Percentiles rank a stretch among this genome's conserved stretches.
Evolutionary conservation across 2,113 vertebrate genomes (phyloP).

Genomic region (Nothoprocta pentlandii): DNA sequence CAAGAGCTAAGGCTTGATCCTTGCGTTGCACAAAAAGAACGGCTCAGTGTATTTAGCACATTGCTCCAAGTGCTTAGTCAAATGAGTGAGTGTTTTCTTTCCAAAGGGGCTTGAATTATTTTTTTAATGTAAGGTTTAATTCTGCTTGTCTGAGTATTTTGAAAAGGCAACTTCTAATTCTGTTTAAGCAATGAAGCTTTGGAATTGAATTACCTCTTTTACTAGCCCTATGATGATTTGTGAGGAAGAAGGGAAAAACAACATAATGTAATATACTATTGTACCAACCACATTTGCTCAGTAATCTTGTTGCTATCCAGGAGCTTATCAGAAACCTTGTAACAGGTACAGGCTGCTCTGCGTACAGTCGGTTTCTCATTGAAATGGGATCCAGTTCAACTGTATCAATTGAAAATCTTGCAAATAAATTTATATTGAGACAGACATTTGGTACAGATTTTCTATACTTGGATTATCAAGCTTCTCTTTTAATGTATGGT

Average conservation of each 20-base stretch:
- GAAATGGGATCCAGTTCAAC: not conserved
- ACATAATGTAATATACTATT: not conserved
- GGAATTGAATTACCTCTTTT: not conserved
- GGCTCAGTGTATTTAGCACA: slow-evolving; percentile 3
- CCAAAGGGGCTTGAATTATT: not conserved
- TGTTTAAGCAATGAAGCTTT: not conserved
- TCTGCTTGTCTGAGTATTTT: not conserved
- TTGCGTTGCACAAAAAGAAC: slow-evolving; percentile 25
- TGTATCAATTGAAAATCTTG: not conserved
- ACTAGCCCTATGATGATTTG: not conserved
- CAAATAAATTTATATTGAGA: not conserved
- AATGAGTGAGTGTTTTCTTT: not conserved
- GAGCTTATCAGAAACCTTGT: slow-evolving; percentile 13
- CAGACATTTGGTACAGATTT: not conserved
- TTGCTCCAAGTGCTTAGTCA: slow-evolving; percentile 44
- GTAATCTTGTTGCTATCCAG: slow-evolving; percentile 23
- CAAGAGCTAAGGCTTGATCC: slow-evolving; percentile 43
- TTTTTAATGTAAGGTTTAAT: not conserved
- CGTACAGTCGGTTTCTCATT: not conserved
- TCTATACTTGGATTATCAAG: not conserved
- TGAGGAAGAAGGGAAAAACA: slow-evolving; percentile 12
- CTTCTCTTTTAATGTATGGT: not conserved
- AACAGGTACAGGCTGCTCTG: slow-evolving; percentile 4
- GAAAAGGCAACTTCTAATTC: not conserved
- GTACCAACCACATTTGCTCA: slow-evolving; percentile 4